phyloP scores from a whole-genome alignment of 1,140 invertebrate genomes.

The Drosophila pachea region DNA sequence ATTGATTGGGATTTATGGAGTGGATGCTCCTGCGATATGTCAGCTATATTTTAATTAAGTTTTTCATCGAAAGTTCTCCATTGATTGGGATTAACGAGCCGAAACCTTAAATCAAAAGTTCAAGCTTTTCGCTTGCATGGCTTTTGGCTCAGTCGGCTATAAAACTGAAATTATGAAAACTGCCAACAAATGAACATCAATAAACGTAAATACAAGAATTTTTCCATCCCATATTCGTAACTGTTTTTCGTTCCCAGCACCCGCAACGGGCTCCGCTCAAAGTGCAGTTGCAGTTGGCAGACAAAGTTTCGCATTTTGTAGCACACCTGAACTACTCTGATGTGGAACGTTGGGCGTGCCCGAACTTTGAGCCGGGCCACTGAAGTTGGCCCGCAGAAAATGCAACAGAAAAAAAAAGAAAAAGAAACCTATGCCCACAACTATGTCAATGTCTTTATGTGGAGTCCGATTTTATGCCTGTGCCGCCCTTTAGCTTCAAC shows the following conservation, averaged over 20 bases:
- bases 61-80: too few relatives aligned
- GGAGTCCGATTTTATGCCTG: background rate
- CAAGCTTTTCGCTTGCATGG: background rate
- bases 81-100: too few relatives aligned
- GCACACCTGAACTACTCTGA: slow-evolving; percentile 62
- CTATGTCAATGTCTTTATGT: slow-evolving; percentile 60
- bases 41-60: background rate
- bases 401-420: slow-evolving; percentile 2
- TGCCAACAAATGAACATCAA: slow-evolving; percentile 70
- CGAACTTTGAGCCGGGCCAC: slow-evolving; percentile 17
- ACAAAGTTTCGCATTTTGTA: slow-evolving; percentile 53
- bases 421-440: slow-evolving; percentile 30
- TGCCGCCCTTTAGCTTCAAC: slow-evolving; percentile 5
- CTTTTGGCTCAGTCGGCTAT: slow-evolving; percentile 24
- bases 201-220: slow-evolving; percentile 66
- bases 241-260: background rate
- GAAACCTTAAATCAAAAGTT: too few relatives aligned
- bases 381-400: background rate
- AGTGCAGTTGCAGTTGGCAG: slow-evolving; percentile 29
- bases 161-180: slow-evolving; percentile 71
- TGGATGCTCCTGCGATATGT: background rate
- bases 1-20: background rate
- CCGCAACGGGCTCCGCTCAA: background rate
- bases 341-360: slow-evolving; percentile 30
- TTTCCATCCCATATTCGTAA: background rate